phyloP scores from a whole-genome alignment of 1,140 invertebrate species.

The Ylistrum balloti region DNA sequence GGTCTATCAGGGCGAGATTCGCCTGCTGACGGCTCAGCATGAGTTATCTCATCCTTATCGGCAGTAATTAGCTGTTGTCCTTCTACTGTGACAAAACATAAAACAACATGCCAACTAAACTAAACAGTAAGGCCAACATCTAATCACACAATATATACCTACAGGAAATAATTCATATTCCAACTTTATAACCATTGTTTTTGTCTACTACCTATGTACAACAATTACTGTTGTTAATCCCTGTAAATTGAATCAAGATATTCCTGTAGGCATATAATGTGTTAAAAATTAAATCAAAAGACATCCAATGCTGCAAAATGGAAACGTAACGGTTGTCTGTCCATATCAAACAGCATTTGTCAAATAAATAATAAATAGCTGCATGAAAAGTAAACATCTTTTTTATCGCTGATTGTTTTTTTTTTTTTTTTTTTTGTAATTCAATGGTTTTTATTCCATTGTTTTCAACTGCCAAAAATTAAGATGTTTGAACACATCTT shows the following conservation, averaged over 20 bases:
- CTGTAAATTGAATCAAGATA: too few species aligned
- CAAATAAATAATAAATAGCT: not conserved
- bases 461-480: too few species aligned
- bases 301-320: not conserved
- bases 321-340: not conserved
- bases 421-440: not conserved
- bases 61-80: conserved; percentile 48
- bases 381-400: not conserved
- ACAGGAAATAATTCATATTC: too few species aligned
- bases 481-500: too few species aligned
- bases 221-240: too few species aligned
- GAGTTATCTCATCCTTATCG: not conserved
- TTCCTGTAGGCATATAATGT: not conserved
- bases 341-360: not conserved
- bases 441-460: too few species aligned
- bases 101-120: conserved; percentile 53
- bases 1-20: conserved; percentile 8
- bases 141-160: not conserved
- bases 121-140: conserved; percentile 53
- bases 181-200: too few species aligned
- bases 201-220: too few species aligned
- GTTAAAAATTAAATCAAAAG: not conserved
- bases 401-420: too few species aligned
- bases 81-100: conserved; percentile 50
- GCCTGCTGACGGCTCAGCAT: not conserved